phyloP scores from a whole-genome alignment of 1,140 invertebrate genomes.

The Bactericera cockerelli region DNA sequence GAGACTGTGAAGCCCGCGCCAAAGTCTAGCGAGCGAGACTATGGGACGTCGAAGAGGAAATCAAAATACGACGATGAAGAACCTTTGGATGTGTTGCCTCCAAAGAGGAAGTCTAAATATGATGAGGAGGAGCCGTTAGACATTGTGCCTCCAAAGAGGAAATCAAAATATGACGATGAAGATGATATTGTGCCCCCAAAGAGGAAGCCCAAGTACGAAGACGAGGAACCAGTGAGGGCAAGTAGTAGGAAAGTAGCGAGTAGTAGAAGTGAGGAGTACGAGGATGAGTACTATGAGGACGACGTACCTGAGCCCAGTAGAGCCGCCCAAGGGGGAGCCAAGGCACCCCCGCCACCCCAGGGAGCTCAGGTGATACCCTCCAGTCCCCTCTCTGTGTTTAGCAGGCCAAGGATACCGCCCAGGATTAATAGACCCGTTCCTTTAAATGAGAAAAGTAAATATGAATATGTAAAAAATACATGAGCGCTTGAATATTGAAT shows the following conservation, averaged over 20 bases:
- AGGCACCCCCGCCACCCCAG: not conserved
- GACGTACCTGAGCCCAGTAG: not conserved
- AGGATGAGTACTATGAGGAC: slow-evolving; percentile 10
- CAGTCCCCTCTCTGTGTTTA: slow-evolving; percentile 44
- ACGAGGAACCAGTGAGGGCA: slow-evolving; percentile 2
- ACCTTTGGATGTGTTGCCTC: too few species aligned
- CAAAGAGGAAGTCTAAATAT: too few species aligned
- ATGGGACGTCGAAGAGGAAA: too few species aligned
- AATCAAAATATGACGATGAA: not conserved
- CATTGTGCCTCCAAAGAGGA: slow-evolving; percentile 10
- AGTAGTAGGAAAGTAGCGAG: slow-evolving; percentile 9
- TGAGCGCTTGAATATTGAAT: slow-evolving; percentile 15
- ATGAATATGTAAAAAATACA: slow-evolving; percentile 36
- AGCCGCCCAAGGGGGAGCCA: slow-evolving; percentile 9
- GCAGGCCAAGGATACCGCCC: slow-evolving; percentile 51
- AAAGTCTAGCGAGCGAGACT: not conserved
- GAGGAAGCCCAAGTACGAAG: slow-evolving; percentile 3
- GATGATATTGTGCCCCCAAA: slow-evolving; percentile 12
- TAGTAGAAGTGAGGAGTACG: slow-evolving; percentile 12
- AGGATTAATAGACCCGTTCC: slow-evolving; percentile 66
- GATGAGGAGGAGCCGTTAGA: too few species aligned
- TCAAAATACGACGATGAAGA: too few species aligned
- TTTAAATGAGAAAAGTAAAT: slow-evolving; percentile 53
- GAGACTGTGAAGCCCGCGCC: slow-evolving; percentile 15
- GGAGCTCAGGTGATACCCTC: slow-evolving; percentile 11